These are phyloP conservation scores for Diorhabda carinulata DNA, from an alignment of 1,140 invertebrate genomes.

Conservation along the genomic window DNA sequence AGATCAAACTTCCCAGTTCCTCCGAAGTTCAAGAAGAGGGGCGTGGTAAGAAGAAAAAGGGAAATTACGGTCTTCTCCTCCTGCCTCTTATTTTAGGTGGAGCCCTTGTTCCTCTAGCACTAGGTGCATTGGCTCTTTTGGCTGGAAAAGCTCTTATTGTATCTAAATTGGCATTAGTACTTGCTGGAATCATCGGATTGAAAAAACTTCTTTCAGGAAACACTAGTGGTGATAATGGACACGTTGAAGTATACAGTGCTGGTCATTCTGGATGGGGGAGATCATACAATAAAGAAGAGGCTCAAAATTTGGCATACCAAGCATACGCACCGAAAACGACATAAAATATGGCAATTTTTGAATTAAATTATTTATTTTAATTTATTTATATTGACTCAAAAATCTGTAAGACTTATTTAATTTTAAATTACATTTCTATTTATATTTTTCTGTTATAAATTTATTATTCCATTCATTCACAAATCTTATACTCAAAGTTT, in stretches of 20 bases:
- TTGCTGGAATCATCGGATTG: constrained; percentile 77
- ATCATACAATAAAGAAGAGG: constrained; percentile 57
- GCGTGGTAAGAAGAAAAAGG: constrained; percentile 66
- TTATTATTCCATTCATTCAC: no score
- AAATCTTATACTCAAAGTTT: no score
- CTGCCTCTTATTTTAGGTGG: constrained; percentile 74
- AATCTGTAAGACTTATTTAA: constrained; percentile 14
- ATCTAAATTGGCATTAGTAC: constrained; percentile 73
- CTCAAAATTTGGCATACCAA: constrained; percentile 59
- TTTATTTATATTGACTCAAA: constrained; percentile 26
- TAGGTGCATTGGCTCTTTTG: constrained; percentile 71
- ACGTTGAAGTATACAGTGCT: constrained; percentile 67
- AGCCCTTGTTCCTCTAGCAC: constrained; percentile 71
- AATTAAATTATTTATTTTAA: constrained; percentile 39
- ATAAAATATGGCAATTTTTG: constrained; percentile 24
- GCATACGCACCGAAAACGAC: constrained; percentile 53
- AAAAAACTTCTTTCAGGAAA: constrained; percentile 71
- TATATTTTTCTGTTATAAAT: no score
- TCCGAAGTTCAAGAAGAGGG: constrained; percentile 57
- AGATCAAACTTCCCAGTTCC: constrained; percentile 62
- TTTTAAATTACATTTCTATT: neutral
- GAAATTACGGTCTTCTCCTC: constrained; percentile 65
- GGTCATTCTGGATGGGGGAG: constrained; percentile 69
- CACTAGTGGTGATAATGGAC: constrained; percentile 55
- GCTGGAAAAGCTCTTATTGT: constrained; percentile 81